Base-by-base conservation (phyloP, 2,113 vertebrate species). In the Nymphicus hollandicus region DNA sequence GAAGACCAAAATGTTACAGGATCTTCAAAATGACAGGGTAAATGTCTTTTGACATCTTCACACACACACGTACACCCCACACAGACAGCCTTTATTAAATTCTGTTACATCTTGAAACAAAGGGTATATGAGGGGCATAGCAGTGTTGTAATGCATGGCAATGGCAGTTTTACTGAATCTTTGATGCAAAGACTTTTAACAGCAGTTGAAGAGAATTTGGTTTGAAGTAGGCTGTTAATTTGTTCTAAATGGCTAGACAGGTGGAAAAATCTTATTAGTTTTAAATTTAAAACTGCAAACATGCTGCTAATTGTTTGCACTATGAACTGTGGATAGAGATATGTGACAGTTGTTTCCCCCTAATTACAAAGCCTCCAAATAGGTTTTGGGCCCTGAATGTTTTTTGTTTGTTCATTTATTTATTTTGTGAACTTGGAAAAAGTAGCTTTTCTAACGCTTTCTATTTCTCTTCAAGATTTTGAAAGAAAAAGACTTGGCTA, bases 21-120 rank as follows among this genome's bases (percentile, higher is more conserved):
- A 98, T 74, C 68, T 98, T 24, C 98, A 99, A 94, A 98, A 98
- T 96, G 98, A 99, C 91, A 98, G 98, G 98, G 99, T 99, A 96
- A 89, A 28, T 89, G 28, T 66, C 49, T 88, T 93, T 88, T 83
- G 69, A 64, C 74, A 35, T 78, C 20, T 47, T 89, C 35, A 50
- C 43, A 20, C 13, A 60, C 37, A 20, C 25, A 43, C 13, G 31
- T 58, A 52, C 29, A 27, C 18, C 5, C n/a, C 31, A 18, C 2
- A 1, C 28, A 29, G 22, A 7, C 44, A 31, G 29, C 25, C 18
- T 44, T 58, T 66, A 18, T 29, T 58, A 31, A 53, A 79, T 61
- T 56, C 25, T 84, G 7, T 41, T 85, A 14, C 0, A 0, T 81
- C 41, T 73, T 37, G 39, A 24, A 74, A 47, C 18, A 31, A 56